Conservation (phyloP, 53 echinoderm and acorn worm species). For the Luidia sarsii region DNA sequence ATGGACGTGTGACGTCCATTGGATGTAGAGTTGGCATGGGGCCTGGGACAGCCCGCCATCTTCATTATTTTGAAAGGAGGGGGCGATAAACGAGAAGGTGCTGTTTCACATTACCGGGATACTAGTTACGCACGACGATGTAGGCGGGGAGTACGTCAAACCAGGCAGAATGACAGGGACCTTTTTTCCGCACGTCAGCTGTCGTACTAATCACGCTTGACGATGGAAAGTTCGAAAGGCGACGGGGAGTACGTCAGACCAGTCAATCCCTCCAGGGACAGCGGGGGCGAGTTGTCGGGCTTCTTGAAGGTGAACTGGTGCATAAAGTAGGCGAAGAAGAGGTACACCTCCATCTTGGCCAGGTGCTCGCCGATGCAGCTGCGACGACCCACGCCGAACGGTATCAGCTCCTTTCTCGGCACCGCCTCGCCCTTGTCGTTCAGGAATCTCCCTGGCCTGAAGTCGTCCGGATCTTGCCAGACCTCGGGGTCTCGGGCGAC, state of each 20-base stretch:
- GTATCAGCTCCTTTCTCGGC: neutral
- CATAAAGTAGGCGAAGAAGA: conserved; percentile 48
- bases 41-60: too few relatives aligned
- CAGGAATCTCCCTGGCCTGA: neutral
- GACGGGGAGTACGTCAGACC: conserved; percentile 39
- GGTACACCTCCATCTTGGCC: conserved; percentile 65
- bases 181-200: too few relatives aligned
- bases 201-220: conserved; percentile 38
- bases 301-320: conserved; percentile 50
- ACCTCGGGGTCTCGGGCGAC: neutral
- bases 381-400: conserved; percentile 27
- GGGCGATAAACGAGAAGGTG: too few relatives aligned
- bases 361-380: conserved; percentile 65
- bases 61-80: too few relatives aligned
- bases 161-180: too few relatives aligned
- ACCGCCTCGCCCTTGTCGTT: neutral
- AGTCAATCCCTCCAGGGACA: conserved; percentile 11
- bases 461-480: neutral
- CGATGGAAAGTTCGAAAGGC: conserved; percentile 13
- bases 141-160: too few relatives aligned
- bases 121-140: too few relatives aligned
- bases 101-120: too few relatives aligned
- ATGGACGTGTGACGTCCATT: too few relatives aligned
- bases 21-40: too few relatives aligned
- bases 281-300: conserved; percentile 45